Evolutionary conservation across 2,888 invertebrate genomes (phyloP), one percentile per base, ranked within the genome.

Genomic region (Ennomos erosarius): DNA sequence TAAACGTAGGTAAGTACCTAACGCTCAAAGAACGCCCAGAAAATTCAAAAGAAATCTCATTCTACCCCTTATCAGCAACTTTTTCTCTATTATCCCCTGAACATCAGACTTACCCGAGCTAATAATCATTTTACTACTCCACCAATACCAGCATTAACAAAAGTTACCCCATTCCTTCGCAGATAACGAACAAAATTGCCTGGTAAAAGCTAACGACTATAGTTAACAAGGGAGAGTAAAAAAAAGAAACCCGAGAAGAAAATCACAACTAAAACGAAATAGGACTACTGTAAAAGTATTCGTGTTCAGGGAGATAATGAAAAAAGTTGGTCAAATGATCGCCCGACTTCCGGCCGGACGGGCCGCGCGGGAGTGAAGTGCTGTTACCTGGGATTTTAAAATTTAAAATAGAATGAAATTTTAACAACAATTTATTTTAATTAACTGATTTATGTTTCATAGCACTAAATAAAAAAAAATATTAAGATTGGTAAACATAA

Each of bases 311-410:
- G 88, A 87, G 88, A 87, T 88, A 89, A 89, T 89, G 87, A 89
- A 89, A 88, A 88, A 88, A 89, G 86, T 89, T 89, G 79, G 78
- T 82, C 79, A 85, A 87, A 88, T 87, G 87, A 88, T 87, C 84
- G 79, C 82, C 76, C 76, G 76, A 76, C 75, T 76, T 79, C 78
- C 79, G 78, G 75, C 69, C 72, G 74, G 69, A 73, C 72, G 56
- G 39, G 55, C 69, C 0, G 80, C 75, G 72, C 43, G 47, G 43
- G 69, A 61, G n/a, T 57, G 43, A 78, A 79, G 52, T 48, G 10
- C 9, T 53, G 10, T 47, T 51, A 50, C 55, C 39, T 48, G 57
- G 0, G 35, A 13, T 48, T 13, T 37, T 13, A 13, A 45, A 39
- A 9, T 13, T 10, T n/a, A 26, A 26, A 26, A 5, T 6, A 0